Evolutionary conservation across 2,888 invertebrate genomes (phyloP).

Genomic region (Frankliniella intonsa): DNA sequence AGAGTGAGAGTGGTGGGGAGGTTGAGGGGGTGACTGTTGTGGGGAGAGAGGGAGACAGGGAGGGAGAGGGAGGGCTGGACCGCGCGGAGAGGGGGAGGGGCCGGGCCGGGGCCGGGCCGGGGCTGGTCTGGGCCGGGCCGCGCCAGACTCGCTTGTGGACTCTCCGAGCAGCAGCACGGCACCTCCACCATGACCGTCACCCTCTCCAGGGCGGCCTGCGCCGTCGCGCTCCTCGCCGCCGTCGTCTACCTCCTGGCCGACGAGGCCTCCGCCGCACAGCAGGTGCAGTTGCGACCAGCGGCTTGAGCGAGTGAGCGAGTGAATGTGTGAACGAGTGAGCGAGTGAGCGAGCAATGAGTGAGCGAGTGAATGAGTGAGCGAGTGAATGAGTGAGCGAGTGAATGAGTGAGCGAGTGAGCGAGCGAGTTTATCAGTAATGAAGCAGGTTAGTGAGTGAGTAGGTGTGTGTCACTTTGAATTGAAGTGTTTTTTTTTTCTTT

Average conservation of each 20-base stretch:
- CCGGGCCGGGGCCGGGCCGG: not conserved
- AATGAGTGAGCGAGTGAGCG: not conserved
- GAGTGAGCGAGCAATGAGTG: too few relatives aligned
- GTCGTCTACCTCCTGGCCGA: not conserved
- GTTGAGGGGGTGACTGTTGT: not conserved
- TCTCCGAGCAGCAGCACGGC: not conserved
- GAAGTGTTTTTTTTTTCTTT: too few relatives aligned
- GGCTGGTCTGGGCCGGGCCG: not conserved
- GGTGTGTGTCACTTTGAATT: too few relatives aligned
- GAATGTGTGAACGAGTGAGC: not conserved
- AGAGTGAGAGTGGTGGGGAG: not conserved
- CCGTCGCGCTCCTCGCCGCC: conserved; percentile 19
- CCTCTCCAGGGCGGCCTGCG: not conserved
- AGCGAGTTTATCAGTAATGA: not conserved
- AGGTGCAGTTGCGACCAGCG: not conserved
- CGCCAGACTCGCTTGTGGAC: not conserved
- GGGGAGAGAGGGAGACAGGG: not conserved
- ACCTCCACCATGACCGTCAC: not conserved
- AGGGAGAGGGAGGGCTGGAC: not conserved
- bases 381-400: not conserved
- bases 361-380: too few relatives aligned
- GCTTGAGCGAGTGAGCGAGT: not conserved
- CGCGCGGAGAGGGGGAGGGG: not conserved
- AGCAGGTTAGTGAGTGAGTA: not conserved
- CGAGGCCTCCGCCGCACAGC: conserved; percentile 8